A percentile compares a stretch with the other conserved stretches of the same genome.
Conservation (phyloP, 2,113 vertebrate species). For the Cyrtonyx montezumae region DNA sequence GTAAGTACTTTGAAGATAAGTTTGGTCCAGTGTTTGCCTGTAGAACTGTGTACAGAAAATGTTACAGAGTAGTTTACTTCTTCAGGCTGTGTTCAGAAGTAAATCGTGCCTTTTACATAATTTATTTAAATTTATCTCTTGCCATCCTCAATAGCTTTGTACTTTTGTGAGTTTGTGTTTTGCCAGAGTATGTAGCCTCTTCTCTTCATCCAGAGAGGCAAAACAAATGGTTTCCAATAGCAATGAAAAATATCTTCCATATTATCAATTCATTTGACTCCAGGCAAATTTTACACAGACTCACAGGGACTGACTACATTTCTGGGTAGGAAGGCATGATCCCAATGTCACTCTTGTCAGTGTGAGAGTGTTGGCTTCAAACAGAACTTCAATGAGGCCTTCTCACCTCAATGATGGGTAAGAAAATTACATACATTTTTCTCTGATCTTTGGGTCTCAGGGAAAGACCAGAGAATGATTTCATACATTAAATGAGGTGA, state of each 20-base stretch:
- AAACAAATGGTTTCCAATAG: neutral
- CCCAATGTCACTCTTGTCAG: neutral
- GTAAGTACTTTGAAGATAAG: neutral
- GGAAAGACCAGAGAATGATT: neutral
- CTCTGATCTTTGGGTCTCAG: neutral
- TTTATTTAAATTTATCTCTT: neutral
- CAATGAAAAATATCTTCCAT: constrained; percentile 11
- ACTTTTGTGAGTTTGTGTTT: neutral
- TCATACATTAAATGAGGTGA: neutral
- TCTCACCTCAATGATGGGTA: neutral
- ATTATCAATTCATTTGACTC: neutral
- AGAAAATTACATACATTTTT: neutral
- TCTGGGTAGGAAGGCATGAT: neutral
- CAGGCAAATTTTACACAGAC: neutral
- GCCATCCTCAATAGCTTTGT: neutral
- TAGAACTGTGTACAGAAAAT: neutral
- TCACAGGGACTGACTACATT: neutral
- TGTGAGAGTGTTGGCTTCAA: neutral
- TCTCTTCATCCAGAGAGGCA: neutral
- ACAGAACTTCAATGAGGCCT: neutral
- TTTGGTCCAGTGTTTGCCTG: neutral
- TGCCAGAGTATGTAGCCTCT: neutral
- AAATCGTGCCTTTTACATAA: neutral
- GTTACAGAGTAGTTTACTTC: neutral
- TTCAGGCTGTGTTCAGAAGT: neutral